Base-by-base conservation (phyloP, 2,113 vertebrate species). In the Gobio gobio region DNA sequence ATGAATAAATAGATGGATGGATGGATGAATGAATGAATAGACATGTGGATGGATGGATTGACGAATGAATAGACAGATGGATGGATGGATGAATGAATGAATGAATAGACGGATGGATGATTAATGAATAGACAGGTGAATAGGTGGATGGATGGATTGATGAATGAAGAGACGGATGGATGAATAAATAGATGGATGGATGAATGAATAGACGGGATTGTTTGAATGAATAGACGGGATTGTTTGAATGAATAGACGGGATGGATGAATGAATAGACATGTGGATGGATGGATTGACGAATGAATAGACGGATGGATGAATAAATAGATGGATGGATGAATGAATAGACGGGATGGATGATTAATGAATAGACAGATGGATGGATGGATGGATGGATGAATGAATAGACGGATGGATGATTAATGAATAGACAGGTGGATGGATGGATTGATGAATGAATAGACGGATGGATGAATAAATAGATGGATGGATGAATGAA, bases 361-460 rank as follows among this genome's bases (percentile, higher is more conserved):
- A 40, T 40, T 40, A 16, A 54, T 3, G 4, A 13, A 54, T 40
- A 1, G 0, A 7, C 29, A 29, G 29, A 47, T 47, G 45, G 5
- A 58, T 26, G 24, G 36, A 40, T 40, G 36, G 36, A 40, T 40
- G 33, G 33, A 33, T 33, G 2, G 33, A 33, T 3, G 33, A 33
- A 33, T 33, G 3, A 1, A 63, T 13, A 2, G 10, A 29, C 13
- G 12, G 26, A 63, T 9, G 3, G 24, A 4, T 24, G 22, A 33
- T 33, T 1, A n/a, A 61, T 2, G n/a, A 3, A 26, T 5, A 1
- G n/a, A 63, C 5, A 0, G 7, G 13, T 5, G 9, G 4, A 61
- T 24, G 1, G 2, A 45, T 1, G 0, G 2, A 10, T 0, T 0
- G 43, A 47, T 12, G 1, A 1, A 45, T 1, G 0, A 0, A 10